phyloP scores from a whole-genome alignment of 2,113 vertebrate genomes.

The Leiothrix lutea region DNA sequence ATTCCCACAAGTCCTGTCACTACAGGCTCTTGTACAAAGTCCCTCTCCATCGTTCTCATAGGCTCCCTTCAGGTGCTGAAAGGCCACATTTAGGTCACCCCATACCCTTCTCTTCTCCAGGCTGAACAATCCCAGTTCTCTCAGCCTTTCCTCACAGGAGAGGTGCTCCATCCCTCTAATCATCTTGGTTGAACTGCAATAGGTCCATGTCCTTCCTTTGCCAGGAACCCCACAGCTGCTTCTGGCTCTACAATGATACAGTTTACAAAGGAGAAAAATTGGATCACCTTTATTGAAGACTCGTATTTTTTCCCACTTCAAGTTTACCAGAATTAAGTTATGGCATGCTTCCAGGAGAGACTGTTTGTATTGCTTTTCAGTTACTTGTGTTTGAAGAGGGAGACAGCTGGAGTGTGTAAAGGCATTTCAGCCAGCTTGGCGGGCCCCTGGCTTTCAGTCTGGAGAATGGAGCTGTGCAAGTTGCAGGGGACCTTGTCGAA shows the following conservation, averaged over 20 bases:
- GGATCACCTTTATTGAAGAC: not conserved
- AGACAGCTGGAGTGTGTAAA: not conserved
- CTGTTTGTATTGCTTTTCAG: not conserved
- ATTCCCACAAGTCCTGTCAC: not conserved
- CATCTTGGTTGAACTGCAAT: not conserved
- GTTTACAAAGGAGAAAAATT: not conserved
- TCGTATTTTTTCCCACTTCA: not conserved
- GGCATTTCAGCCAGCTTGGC: not conserved
- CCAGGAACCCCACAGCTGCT: not conserved
- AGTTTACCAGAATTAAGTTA: not conserved
- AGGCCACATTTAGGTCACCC: accelerated
- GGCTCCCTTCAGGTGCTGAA: not conserved
- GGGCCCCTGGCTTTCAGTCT: not conserved
- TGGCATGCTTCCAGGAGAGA: not conserved
- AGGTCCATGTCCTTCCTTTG: not conserved
- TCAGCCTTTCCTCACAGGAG: not conserved
- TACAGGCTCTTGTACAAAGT: not conserved
- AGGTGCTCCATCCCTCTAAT: not conserved
- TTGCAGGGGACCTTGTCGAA: not conserved
- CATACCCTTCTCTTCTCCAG: not conserved
- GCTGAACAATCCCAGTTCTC: not conserved
- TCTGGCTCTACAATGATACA: not conserved
- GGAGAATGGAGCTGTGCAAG: not conserved
- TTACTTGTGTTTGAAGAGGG: not conserved
- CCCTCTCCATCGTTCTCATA: accelerated